A percentile compares a stretch with the other conserved stretches of the same genome.
Evolutionary conservation across 2,888 invertebrate genomes (phyloP).

Genomic region (Trilocha varians): DNA sequence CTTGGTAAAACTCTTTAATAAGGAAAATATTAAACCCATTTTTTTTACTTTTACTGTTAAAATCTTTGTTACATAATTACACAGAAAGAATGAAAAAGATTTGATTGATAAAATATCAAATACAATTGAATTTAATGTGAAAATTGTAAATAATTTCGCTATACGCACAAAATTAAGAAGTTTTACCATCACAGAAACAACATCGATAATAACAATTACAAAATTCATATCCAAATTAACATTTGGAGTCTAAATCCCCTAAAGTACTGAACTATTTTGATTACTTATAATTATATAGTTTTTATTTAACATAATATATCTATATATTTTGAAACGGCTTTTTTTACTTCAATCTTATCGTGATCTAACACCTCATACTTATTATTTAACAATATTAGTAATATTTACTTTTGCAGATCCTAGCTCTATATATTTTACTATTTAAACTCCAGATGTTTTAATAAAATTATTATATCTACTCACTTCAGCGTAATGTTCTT

Average conservation of each 20-base stretch:
- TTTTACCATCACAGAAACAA: constrained; percentile 41
- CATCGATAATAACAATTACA: constrained; percentile 20
- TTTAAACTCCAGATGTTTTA: neutral
- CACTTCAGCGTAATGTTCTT: constrained; percentile 99
- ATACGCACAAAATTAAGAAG: constrained; percentile 23
- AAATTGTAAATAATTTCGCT: too few relatives aligned
- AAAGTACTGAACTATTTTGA: neutral
- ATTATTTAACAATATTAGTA: too few relatives aligned
- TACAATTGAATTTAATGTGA: too few relatives aligned
- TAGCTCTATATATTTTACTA: neutral
- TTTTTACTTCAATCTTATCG: too few relatives aligned
- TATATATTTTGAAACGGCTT: constrained; percentile 8
- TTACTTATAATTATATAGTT: constrained; percentile 1
- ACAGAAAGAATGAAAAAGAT: too few relatives aligned
- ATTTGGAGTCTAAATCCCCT: neutral
- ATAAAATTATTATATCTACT: constrained; percentile 15
- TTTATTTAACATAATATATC: constrained; percentile 1
- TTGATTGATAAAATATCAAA: too few relatives aligned
- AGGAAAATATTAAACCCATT: neutral
- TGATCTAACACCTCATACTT: too few relatives aligned
- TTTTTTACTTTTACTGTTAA: neutral
- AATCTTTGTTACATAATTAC: neutral
- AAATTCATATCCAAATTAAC: neutral
- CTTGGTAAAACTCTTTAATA: constrained; percentile 35
- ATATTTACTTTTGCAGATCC: too few relatives aligned